Evolutionary conservation across 53 echinoderm and acorn worm species (phyloP).

Genomic region (Patiria pectinifera): DNA sequence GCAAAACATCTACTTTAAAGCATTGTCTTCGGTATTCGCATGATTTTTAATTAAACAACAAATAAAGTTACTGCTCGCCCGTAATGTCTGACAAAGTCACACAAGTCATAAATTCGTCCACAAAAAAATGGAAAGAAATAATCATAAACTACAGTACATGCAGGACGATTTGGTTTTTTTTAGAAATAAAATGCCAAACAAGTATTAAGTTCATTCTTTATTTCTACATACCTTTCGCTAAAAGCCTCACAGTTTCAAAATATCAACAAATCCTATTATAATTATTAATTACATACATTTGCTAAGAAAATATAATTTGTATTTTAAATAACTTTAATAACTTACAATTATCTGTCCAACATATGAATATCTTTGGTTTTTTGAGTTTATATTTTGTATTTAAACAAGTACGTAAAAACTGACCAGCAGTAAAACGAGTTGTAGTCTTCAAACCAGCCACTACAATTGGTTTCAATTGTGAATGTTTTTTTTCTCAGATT

Average conservation of each 20-base stretch:
- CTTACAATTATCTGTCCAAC: background rate
- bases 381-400: background rate
- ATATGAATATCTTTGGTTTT: conserved; percentile 46
- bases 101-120: background rate
- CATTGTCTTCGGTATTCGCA: too few relatives aligned
- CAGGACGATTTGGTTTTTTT: too few relatives aligned
- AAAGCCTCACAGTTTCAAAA: background rate
- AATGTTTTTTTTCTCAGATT: background rate
- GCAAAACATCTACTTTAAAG: too few relatives aligned
- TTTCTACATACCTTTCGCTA: too few relatives aligned
- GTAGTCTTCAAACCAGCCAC: background rate
- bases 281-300: conserved; percentile 1
- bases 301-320: conserved; percentile 39
- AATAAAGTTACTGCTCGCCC: too few relatives aligned
- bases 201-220: background rate
- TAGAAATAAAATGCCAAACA: background rate
- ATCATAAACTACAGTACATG: too few relatives aligned
- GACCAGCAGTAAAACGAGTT: conserved; percentile 38
- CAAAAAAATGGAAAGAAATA: background rate
- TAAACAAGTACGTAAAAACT: background rate
- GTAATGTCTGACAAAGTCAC: too few relatives aligned
- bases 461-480: background rate
- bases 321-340: conserved; percentile 31
- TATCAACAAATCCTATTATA: too few relatives aligned
- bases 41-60: too few relatives aligned